Conservation (phyloP, 2,113 vertebrate genomes). For the Chloropsis cyanopogon region DNA sequence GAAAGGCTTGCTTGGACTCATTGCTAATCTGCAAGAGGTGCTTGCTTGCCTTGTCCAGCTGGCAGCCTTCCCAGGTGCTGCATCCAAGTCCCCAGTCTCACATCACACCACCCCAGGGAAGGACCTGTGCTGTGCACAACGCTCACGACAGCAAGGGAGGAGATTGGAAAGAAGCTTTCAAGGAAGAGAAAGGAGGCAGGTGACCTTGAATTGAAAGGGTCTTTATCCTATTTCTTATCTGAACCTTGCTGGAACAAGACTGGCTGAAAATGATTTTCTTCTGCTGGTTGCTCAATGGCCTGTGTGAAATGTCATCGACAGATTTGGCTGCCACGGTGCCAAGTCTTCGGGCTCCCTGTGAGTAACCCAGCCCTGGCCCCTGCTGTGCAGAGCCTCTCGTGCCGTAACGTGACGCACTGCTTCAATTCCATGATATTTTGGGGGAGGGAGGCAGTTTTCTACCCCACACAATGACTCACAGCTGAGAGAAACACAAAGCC, state of each 20-base stretch:
- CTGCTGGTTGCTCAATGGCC: not conserved
- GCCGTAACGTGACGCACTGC: not conserved
- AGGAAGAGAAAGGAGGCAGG: not conserved
- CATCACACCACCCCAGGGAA: not conserved
- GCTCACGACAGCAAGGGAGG: fast-evolving
- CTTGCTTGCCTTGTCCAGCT: not conserved
- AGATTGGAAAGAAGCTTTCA: not conserved
- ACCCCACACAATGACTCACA: constrained; percentile 25
- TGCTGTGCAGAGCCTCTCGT: not conserved
- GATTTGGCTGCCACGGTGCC: not conserved
- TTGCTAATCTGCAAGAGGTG: not conserved
- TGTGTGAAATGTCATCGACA: not conserved
- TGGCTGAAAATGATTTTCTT: not conserved
- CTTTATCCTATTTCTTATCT: not conserved
- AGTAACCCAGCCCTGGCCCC: not conserved
- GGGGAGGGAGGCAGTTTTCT: not conserved
- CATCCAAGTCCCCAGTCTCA: not conserved
- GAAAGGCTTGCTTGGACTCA: not conserved
- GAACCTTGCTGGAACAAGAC: not conserved
- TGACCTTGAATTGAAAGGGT: not conserved
- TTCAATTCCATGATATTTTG: not conserved
- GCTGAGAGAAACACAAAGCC: not conserved
- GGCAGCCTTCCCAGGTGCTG: not conserved
- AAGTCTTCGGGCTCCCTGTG: not conserved
- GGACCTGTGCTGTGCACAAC: not conserved